Percentiles rank a stretch among this genome's conserved stretches.
Conservation (phyloP, 1,140 invertebrate genomes). For the Caenorhabditis remanei region DNA sequence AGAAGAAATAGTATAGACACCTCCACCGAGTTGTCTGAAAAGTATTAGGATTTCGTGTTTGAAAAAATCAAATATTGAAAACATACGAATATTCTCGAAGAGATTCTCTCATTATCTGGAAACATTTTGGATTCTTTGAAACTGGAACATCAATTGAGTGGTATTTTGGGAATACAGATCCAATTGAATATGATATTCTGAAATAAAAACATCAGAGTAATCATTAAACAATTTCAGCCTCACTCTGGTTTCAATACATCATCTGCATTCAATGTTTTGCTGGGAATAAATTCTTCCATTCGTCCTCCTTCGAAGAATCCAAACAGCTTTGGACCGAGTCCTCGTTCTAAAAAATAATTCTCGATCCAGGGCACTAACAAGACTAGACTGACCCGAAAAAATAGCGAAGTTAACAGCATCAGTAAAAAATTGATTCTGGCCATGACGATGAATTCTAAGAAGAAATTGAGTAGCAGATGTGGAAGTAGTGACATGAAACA, state of each 20-base stretch:
- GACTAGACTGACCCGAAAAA: not conserved
- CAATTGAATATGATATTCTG: not conserved
- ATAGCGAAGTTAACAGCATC: not conserved
- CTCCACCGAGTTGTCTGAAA: not conserved
- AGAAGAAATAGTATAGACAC: not conserved
- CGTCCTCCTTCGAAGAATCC: constrained; percentile 6
- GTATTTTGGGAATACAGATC: not conserved
- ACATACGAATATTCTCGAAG: not conserved
- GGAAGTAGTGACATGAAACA: not conserved
- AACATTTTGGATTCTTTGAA: not conserved
- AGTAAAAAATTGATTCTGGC: not conserved
- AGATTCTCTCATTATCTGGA: not conserved
- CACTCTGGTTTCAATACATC: not conserved
- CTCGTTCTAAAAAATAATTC: not conserved
- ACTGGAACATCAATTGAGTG: not conserved
- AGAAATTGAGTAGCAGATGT: not conserved
- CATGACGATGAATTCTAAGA: not conserved
- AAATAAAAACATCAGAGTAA: not conserved
- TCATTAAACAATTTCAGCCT: not conserved
- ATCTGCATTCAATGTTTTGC: not conserved
- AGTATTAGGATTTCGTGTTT: no score
- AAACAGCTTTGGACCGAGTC: not conserved
- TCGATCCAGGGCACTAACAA: not conserved
- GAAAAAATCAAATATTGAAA: not conserved
- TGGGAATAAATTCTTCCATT: constrained; percentile 10